Percentiles rank a stretch among this genome's conserved stretches.
These are phyloP conservation scores for Cotesia chilonis DNA, from an alignment of 1,140 invertebrate species.

Conservation along the genomic window DNA sequence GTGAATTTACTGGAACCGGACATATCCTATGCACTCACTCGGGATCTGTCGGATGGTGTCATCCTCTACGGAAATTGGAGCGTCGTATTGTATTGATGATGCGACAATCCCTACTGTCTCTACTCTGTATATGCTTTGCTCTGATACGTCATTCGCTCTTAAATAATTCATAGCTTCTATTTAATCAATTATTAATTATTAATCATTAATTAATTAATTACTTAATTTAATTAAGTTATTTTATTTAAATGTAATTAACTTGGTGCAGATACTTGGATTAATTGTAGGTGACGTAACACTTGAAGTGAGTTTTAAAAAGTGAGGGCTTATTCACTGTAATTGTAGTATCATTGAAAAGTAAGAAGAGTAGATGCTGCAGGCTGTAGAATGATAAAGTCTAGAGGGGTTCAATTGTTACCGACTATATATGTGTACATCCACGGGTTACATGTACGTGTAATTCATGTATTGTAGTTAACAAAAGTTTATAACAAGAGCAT, in stretches of 20 bases:
- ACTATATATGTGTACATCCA: too few species aligned
- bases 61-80: conserved; percentile 22
- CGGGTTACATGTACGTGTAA: too few species aligned
- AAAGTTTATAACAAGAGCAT: neutral
- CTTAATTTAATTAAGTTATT: too few species aligned
- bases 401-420: too few species aligned
- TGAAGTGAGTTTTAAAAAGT: too few species aligned
- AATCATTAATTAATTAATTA: neutral
- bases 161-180: neutral
- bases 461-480: too few species aligned
- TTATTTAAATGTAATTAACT: too few species aligned
- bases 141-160: conserved; percentile 8
- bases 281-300: too few species aligned
- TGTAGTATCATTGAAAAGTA: conserved; percentile 20
- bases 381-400: neutral
- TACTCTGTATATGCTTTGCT: neutral
- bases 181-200: neutral
- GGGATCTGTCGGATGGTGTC: conserved; percentile 8
- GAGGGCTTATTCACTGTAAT: conserved; percentile 6
- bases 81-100: conserved; percentile 28
- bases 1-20: conserved; percentile 1
- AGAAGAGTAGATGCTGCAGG: neutral
- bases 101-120: neutral
- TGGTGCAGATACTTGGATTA: too few species aligned
- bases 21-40: conserved; percentile 10